Percentiles rank a stretch among this genome's conserved stretches.
Evolutionary conservation across 2,888 invertebrate species (phyloP).

Genomic region (Napeogenes sylphis): DNA sequence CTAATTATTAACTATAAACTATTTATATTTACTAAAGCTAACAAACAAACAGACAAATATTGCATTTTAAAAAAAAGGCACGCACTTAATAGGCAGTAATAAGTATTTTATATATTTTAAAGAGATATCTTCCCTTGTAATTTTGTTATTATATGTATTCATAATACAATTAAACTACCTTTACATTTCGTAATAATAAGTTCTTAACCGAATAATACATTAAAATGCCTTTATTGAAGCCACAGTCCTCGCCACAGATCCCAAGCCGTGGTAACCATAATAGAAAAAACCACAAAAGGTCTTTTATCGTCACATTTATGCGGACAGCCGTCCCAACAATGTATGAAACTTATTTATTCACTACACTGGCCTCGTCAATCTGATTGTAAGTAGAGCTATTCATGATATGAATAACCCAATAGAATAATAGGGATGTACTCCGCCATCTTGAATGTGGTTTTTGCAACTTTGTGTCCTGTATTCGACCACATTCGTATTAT

Average conservation of each 20-base stretch:
- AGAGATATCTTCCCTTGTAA: too few species aligned
- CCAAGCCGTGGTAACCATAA: constrained; percentile 9
- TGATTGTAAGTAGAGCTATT: constrained; percentile 24
- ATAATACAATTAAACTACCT: too few species aligned
- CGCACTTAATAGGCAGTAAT: too few species aligned
- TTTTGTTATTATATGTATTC: too few species aligned
- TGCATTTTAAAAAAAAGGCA: too few species aligned
- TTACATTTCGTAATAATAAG: not conserved
- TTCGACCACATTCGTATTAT: not conserved
- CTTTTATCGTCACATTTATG: constrained; percentile 26
- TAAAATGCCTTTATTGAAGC: not conserved
- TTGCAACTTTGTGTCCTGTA: not conserved
- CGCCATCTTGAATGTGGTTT: not conserved
- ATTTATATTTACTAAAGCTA: too few species aligned
- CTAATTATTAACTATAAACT: too few species aligned
- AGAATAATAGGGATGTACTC: constrained; percentile 2
- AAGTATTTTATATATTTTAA: too few species aligned
- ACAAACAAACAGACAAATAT: too few species aligned
- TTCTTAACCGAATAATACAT: not conserved
- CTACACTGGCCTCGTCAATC: constrained; percentile 23
- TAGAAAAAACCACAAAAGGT: constrained; percentile 26
- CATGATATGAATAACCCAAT: constrained; percentile 24
- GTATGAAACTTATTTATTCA: constrained; percentile 25
- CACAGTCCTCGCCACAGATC: constrained; percentile 3
- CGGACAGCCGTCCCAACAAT: constrained; percentile 16